Percentiles rank a stretch among this genome's conserved stretches.
Conservation (phyloP, 2,888 invertebrate species). For the Heliconius hortense region DNA sequence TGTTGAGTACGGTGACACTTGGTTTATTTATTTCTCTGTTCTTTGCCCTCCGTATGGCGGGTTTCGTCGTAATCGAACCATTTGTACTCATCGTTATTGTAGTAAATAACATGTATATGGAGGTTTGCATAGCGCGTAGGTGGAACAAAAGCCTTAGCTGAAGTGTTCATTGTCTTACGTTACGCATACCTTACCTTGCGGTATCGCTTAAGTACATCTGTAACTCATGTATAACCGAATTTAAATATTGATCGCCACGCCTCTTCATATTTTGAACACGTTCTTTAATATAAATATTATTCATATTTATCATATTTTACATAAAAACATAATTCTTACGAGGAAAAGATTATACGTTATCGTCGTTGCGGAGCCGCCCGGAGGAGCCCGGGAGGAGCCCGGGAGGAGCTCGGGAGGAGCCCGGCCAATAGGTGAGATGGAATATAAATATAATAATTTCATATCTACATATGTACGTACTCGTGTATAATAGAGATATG, state of each 20-base stretch:
- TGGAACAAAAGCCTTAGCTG: background rate
- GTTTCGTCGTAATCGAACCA: background rate
- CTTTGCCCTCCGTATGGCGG: background rate
- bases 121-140: background rate
- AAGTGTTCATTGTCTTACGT: constrained; percentile 5
- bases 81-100: constrained; percentile 9
- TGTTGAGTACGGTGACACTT: background rate
- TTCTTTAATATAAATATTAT: constrained; percentile 8
- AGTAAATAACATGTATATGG: constrained; percentile 11
- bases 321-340: constrained; percentile 17
- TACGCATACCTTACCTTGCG: background rate
- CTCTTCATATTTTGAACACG: constrained; percentile 6
- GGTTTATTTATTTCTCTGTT: background rate
- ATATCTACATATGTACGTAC: background rate
- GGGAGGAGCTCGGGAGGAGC: background rate
- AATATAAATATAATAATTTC: background rate
- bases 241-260: background rate
- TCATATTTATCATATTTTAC: constrained; percentile 17
- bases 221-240: background rate
- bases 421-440: background rate
- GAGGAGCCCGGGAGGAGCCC: too few species aligned
- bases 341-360: background rate
- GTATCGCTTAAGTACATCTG: too few species aligned
- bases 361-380: background rate
- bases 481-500: background rate